A percentile compares a stretch with the other conserved stretches of the same genome.
Evolutionary conservation across 2,113 vertebrate genomes (phyloP).

Genomic region (Archilochus colubris): DNA sequence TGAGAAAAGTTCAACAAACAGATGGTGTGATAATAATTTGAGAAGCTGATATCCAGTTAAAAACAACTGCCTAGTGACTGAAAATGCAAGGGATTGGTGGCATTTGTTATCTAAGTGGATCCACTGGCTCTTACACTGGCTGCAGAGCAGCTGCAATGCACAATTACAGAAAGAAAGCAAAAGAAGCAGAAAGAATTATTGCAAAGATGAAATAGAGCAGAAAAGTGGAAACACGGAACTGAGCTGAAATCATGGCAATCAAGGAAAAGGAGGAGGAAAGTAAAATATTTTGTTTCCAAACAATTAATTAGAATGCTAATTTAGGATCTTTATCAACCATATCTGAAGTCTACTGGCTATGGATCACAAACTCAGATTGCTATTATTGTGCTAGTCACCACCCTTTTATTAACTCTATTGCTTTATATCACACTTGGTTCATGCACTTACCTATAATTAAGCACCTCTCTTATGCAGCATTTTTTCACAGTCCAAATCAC

Average conservation of each 20-base stretch:
- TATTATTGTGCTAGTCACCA: slow-evolving; percentile 26
- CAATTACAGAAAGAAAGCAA: slow-evolving; percentile 16
- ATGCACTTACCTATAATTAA: slow-evolving; percentile 47
- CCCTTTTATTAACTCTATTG: slow-evolving; percentile 55
- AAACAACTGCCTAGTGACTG: slow-evolving; percentile 56
- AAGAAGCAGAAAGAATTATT: slow-evolving; percentile 47
- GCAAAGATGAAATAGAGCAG: slow-evolving; percentile 27
- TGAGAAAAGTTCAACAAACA: slow-evolving; percentile 67
- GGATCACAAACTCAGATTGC: slow-evolving; percentile 48
- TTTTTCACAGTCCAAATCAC: slow-evolving; percentile 52
- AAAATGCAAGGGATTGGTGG: neutral
- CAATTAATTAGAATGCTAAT: slow-evolving; percentile 66
- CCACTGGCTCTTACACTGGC: neutral
- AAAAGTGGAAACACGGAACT: slow-evolving; percentile 40
- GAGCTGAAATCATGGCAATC: slow-evolving; percentile 37
- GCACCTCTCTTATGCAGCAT: slow-evolving; percentile 2
- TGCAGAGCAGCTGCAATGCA: neutral
- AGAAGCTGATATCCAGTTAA: slow-evolving; percentile 48
- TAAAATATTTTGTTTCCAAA: slow-evolving; percentile 73
- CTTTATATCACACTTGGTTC: slow-evolving; percentile 34
- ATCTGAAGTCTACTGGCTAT: slow-evolving; percentile 42
- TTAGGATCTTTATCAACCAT: slow-evolving; percentile 54
- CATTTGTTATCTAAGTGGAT: neutral
- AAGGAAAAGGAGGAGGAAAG: slow-evolving; percentile 31
- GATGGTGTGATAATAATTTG: slow-evolving; percentile 62